These are phyloP conservation scores for Nymphalis urticae DNA, from an alignment of 2,888 invertebrate species.

Conservation along the genomic window DNA sequence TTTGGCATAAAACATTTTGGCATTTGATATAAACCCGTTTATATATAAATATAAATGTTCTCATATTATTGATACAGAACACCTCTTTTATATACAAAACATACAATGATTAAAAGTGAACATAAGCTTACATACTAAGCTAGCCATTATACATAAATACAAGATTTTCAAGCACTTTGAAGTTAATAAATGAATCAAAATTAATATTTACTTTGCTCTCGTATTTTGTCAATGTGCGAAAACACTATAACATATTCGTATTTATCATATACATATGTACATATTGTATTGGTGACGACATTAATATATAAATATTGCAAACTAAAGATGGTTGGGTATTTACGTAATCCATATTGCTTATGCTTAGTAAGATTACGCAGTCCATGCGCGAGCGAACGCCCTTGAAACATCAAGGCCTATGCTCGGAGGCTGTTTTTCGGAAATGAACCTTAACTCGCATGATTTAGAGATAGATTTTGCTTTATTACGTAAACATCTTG, in stretches of 20 bases:
- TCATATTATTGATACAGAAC: too few relatives aligned
- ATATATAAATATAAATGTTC: too few relatives aligned
- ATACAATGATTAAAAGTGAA: too few relatives aligned
- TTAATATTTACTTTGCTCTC: background rate
- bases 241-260: background rate
- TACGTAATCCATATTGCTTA: conserved; percentile 38
- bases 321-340: conserved; percentile 16
- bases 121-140: too few relatives aligned
- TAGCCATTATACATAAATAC: too few relatives aligned
- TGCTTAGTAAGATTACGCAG: conserved; percentile 35
- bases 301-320: conserved; percentile 29
- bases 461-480: background rate
- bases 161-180: too few relatives aligned
- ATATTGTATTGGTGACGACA: background rate
- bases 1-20: too few relatives aligned
- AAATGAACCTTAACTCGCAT: conserved; percentile 2
- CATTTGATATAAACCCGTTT: too few relatives aligned
- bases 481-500: background rate
- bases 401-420: conserved; percentile 38
- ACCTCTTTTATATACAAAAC: too few relatives aligned
- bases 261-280: background rate
- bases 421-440: conserved; percentile 4
- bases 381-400: conserved; percentile 32
- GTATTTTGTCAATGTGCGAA: background rate
- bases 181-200: too few relatives aligned